A percentile compares a stretch with the other conserved stretches of the same genome.
Evolutionary conservation across 2,113 vertebrate genomes (phyloP).

Genomic region (Tauraco erythrolophus): DNA sequence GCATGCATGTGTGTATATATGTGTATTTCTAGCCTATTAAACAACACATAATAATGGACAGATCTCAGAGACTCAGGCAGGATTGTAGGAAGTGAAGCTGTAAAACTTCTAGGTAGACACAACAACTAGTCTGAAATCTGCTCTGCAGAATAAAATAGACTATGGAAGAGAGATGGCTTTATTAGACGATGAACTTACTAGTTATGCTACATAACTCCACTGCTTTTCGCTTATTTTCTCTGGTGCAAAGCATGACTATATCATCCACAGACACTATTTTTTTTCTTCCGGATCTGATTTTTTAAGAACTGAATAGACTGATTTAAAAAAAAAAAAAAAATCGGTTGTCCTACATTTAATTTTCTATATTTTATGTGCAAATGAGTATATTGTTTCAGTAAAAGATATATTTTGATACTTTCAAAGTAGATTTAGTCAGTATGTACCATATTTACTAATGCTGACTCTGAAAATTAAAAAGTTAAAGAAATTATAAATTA

Average conservation of each 20-base stretch:
- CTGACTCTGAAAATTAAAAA: background rate
- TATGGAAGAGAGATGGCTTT: background rate
- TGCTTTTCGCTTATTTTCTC: background rate
- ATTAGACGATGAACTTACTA: background rate
- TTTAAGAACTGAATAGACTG: background rate
- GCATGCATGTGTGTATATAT: too few species aligned
- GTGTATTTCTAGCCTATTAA: background rate
- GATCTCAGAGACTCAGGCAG: background rate
- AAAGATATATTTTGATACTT: background rate
- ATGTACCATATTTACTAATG: background rate
- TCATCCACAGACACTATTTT: background rate
- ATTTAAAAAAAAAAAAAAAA: background rate
- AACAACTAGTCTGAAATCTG: background rate
- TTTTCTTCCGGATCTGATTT: background rate
- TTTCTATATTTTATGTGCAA: background rate
- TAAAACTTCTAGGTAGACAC: background rate
- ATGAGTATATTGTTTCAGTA: background rate
- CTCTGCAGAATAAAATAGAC: background rate
- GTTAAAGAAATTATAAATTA: background rate
- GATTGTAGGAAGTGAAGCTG: background rate
- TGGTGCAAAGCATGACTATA: background rate
- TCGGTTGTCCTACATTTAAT: background rate
- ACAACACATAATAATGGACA: background rate
- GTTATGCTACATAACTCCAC: background rate
- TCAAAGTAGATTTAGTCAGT: background rate